Percentiles rank a stretch among this genome's conserved stretches.
Conservation (phyloP, 2,113 vertebrate genomes). For the Alethe diademata region DNA sequence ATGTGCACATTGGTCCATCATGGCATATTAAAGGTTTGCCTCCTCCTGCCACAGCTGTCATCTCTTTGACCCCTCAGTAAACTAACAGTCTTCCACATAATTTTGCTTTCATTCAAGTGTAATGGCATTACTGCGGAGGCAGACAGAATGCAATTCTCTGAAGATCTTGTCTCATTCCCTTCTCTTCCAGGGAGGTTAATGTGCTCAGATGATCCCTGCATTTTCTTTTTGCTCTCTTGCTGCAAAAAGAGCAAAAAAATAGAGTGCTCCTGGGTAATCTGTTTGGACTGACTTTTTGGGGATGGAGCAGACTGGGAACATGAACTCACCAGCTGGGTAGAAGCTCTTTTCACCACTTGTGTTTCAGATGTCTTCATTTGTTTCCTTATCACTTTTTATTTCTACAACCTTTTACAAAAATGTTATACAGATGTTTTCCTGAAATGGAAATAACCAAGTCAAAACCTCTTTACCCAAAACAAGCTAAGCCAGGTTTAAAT, state of each 20-base stretch:
- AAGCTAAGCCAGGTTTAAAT: background rate
- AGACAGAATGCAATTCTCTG: slow-evolving; percentile 31
- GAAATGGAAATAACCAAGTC: background rate
- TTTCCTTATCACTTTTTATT: background rate
- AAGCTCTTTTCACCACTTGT: background rate
- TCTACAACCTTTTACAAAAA: background rate
- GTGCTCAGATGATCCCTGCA: slow-evolving; percentile 6
- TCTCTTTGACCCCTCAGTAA: slow-evolving; percentile 45
- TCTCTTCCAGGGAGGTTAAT: slow-evolving; percentile 47
- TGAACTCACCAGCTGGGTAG: background rate
- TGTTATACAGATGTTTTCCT: background rate
- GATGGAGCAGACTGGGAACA: background rate
- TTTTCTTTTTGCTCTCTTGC: background rate
- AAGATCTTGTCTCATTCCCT: slow-evolving; percentile 28
- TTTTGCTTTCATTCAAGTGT: slow-evolving; percentile 46
- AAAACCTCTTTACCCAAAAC: background rate
- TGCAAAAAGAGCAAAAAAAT: background rate
- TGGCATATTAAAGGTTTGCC: slow-evolving; percentile 41
- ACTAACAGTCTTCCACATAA: slow-evolving; percentile 32
- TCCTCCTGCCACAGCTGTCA: background rate
- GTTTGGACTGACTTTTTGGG: background rate
- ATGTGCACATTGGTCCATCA: slow-evolving; percentile 36
- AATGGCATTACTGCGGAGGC: background rate
- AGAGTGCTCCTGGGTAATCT: background rate
- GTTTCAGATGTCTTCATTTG: background rate